Evolutionary conservation across 2,888 invertebrate species (phyloP).

Genomic region (Andrena bucephala): DNA sequence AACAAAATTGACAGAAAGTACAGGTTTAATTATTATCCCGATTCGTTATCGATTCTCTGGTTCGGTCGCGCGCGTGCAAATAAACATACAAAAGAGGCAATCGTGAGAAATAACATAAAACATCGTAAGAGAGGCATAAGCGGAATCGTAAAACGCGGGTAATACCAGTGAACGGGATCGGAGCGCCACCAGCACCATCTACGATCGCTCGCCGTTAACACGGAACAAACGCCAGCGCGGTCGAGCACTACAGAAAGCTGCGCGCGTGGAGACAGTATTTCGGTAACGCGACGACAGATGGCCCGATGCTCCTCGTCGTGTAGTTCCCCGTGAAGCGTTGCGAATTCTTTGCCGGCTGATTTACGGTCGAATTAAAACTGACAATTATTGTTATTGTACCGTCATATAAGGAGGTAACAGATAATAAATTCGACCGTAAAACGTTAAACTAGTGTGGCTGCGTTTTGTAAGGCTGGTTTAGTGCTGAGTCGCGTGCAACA

Average conservation of each 20-base stretch:
- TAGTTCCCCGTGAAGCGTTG: slow-evolving; percentile 68
- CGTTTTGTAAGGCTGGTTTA: slow-evolving; percentile 84
- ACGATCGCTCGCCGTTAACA: slow-evolving; percentile 55
- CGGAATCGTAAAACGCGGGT: slow-evolving; percentile 46
- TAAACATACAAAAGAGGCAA: not conserved
- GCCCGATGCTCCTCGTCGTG: slow-evolving; percentile 66
- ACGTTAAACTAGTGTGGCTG: slow-evolving; percentile 83
- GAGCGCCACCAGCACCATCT: slow-evolving; percentile 75
- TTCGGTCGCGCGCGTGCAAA: too few relatives aligned
- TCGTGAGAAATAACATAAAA: slow-evolving; percentile 29
- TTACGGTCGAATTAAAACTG: slow-evolving; percentile 84
- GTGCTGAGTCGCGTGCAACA: slow-evolving; percentile 84
- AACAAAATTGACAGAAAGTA: not conserved
- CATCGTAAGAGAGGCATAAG: slow-evolving; percentile 16
- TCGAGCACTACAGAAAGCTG: slow-evolving; percentile 65
- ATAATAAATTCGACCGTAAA: slow-evolving; percentile 85
- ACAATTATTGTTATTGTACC: slow-evolving; percentile 85
- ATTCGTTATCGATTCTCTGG: not conserved
- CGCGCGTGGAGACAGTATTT: slow-evolving; percentile 65
- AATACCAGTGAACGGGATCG: slow-evolving; percentile 33
- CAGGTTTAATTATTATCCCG: not conserved
- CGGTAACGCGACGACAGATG: slow-evolving; percentile 78
- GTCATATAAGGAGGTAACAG: slow-evolving; percentile 85
- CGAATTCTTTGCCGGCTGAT: slow-evolving; percentile 78
- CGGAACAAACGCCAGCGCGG: slow-evolving; percentile 58